Conservation (phyloP, 1,140 invertebrate species). For the Drosophila elegans region DNA sequence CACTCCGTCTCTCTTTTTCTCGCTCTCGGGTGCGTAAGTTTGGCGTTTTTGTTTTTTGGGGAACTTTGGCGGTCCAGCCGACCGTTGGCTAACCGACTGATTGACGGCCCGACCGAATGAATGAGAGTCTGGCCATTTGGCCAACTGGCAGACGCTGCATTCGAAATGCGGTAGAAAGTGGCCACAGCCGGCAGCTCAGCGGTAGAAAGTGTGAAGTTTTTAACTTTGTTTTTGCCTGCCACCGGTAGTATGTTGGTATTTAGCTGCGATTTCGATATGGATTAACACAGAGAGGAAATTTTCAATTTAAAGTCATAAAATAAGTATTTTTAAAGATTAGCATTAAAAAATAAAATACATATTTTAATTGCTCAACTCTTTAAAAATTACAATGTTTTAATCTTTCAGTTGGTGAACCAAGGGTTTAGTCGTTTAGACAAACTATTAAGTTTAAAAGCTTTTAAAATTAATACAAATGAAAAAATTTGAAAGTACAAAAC, state of each 20-base stretch:
- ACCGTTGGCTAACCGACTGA: slow-evolving; percentile 20
- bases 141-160: slow-evolving; percentile 44
- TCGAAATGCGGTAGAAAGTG: slow-evolving; percentile 60
- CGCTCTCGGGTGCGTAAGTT: slow-evolving; percentile 16
- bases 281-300: slow-evolving; percentile 9
- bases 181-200: slow-evolving; percentile 28
- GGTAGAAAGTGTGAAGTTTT: slow-evolving; percentile 66
- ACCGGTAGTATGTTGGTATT: slow-evolving; percentile 27
- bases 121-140: slow-evolving; percentile 29
- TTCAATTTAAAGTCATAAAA: too few species aligned
- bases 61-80: slow-evolving; percentile 29
- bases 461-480: too few species aligned
- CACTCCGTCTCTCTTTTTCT: slow-evolving; percentile 2
- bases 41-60: slow-evolving; percentile 15
- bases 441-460: too few species aligned
- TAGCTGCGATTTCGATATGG: not conserved
- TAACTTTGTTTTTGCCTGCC: slow-evolving; percentile 28
- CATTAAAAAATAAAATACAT: not conserved
- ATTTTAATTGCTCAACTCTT: too few species aligned
- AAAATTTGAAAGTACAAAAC: too few species aligned
- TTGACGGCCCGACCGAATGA: slow-evolving; percentile 33
- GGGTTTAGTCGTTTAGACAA: too few species aligned
- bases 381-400: too few species aligned
- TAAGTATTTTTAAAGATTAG: not conserved
- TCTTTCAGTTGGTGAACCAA: too few species aligned